These are phyloP conservation scores for Sebastes hubbsi DNA, from an alignment of 2,797 vertebrate species.

Conservation along the genomic window DNA sequence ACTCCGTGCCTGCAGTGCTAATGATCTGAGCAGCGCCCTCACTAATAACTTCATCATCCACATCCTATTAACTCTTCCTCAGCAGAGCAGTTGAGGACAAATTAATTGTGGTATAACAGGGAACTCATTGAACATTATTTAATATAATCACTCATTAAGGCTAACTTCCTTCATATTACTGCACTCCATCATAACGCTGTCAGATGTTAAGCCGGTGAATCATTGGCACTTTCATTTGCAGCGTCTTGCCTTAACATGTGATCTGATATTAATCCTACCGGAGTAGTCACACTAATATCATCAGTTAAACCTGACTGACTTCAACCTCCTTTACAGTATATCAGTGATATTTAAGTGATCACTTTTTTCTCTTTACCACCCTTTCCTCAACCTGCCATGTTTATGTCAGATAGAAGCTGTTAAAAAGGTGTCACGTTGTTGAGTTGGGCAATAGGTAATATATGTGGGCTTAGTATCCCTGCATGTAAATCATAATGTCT, in stretches of 20 bases:
- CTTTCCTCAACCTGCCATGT: neutral
- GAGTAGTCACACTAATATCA: neutral
- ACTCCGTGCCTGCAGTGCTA: conserved; percentile 4
- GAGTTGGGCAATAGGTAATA: neutral
- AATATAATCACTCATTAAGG: conserved; percentile 36
- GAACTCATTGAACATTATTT: conserved; percentile 31
- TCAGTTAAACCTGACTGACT: neutral
- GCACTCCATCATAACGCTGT: neutral
- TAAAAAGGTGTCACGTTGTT: no score
- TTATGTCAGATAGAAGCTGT: no score
- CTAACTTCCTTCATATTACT: neutral
- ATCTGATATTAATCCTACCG: neutral
- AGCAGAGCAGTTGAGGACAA: conserved; percentile 38
- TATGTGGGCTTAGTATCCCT: neutral
- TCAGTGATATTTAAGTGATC: neutral
- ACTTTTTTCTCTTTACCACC: neutral
- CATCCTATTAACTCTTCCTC: conserved; percentile 47
- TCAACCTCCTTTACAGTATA: neutral
- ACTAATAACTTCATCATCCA: conserved; percentile 33
- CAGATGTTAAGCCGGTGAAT: conserved; percentile 17
- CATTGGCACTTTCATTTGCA: neutral
- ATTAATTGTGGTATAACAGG: conserved; percentile 33
- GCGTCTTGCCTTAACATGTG: conserved; percentile 10
- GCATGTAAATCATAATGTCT: neutral
- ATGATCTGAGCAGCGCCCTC: conserved; percentile 29